Evolutionary conservation across 2,797 vertebrate species (phyloP), one percentile per base, ranked within the genome.

Genomic region (Periophthalmus magnuspinnatus): DNA sequence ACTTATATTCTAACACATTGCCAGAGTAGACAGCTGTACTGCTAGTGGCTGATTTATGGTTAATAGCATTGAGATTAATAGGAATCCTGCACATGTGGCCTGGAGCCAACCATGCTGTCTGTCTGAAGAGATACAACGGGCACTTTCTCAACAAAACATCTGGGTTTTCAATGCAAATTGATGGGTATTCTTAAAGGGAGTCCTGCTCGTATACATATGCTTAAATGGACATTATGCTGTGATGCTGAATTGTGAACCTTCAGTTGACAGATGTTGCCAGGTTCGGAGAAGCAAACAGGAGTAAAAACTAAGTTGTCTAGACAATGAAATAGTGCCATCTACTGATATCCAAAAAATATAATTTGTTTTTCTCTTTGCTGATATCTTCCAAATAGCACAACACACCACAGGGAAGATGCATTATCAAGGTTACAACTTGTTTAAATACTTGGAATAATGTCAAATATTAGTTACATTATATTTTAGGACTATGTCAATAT

Each of bases 31-130:
- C 72, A 47, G 55, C 63, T 60, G 70, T 57, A 72, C 63, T 61
- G 67, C 72, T 78, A 56, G 77, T 68, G 70, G 74, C 64, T 76
- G 59, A 68, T 81, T 83, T 65, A 67, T 58, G 68, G 55, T 74
- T 68, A 71, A 78, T 74, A 77, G 45, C 65, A 68, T 54, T 74
- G 74, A 84, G 81, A 84, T 87, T 68, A 84, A 50, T 67, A 83
- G 63, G 72, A 60, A 77, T 68, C 67, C 75, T 33, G 80, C 79
- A 71, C 70, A 76, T 69, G 76, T 63, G 67, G 70, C 71, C 67
- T 65, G 77, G 60, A 78, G 72, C 76, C 69, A 76, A 65, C 59
- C 58, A 76, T 75, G 78, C 77, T 72, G 72, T 71, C 76, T 68
- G 70, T 83, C 22, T 74, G 24, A 74, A 50, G 57, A 76, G 65